These are phyloP conservation scores for Sylvia atricapilla DNA, from an alignment of 2,113 vertebrate species.

Conservation along the genomic window DNA sequence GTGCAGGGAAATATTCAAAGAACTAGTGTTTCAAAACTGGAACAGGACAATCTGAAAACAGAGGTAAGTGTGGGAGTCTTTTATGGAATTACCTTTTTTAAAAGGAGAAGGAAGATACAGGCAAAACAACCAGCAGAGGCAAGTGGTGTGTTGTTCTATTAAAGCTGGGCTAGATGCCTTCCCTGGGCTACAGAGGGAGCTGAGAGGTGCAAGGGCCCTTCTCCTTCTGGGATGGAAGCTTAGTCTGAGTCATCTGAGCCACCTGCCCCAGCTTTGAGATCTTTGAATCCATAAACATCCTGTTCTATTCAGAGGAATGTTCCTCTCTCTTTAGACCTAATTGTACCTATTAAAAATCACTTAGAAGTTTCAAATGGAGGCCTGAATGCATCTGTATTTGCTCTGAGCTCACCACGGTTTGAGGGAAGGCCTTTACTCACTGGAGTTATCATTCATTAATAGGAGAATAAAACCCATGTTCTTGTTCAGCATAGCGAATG, in stretches of 20 bases:
- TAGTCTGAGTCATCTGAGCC: neutral
- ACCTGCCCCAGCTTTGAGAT: neutral
- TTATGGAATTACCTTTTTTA: neutral
- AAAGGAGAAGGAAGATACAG: neutral
- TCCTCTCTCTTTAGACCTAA: neutral
- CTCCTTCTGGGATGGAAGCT: neutral
- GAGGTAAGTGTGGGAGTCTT: neutral
- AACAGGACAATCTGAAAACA: neutral
- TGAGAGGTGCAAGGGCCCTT: neutral
- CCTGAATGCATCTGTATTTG: accelerated
- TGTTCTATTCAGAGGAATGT: neutral
- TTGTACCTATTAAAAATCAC: neutral
- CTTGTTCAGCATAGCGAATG: neutral
- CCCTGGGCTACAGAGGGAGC: neutral
- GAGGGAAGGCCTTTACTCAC: neutral
- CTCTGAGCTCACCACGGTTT: neutral
- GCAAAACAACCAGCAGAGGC: neutral
- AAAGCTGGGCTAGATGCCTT: neutral
- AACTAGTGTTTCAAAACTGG: neutral
- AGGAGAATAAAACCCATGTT: neutral
- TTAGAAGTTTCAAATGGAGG: neutral
- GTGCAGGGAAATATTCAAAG: neutral
- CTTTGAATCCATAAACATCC: neutral
- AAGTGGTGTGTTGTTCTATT: neutral
- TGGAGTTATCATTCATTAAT: neutral